These are phyloP conservation scores for Rana temporaria DNA, from an alignment of 2,113 vertebrate genomes.

Conservation along the genomic window DNA sequence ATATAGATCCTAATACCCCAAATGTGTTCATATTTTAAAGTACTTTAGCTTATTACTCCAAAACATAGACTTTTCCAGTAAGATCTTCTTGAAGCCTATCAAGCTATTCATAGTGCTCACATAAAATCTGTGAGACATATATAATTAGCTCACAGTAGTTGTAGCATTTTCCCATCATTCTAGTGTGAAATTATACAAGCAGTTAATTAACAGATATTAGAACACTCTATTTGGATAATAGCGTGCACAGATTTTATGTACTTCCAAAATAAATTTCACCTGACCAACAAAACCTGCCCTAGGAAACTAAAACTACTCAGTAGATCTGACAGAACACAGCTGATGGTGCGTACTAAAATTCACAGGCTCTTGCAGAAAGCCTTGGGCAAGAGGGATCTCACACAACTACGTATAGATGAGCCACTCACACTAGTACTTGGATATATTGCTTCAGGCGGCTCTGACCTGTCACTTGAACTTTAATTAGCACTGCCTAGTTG, in stretches of 20 bases:
- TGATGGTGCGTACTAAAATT: neutral
- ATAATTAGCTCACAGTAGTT: constrained; percentile 13
- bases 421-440: neutral
- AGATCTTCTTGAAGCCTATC: neutral
- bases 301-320: constrained; percentile 5
- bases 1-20: no score
- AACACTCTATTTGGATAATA: constrained; percentile 2
- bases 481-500: neutral
- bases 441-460: neutral
- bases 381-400: neutral
- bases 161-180: neutral
- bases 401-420: neutral
- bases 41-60: neutral
- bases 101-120: neutral
- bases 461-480: neutral
- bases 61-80: neutral
- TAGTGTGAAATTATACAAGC: constrained; percentile 28
- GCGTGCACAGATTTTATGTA: neutral
- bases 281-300: constrained; percentile 9
- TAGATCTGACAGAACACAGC: constrained; percentile 1
- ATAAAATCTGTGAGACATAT: constrained; percentile 18
- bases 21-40: no score
- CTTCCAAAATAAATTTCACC: neutral
- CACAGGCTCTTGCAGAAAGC: constrained; percentile 2
- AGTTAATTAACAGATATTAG: constrained; percentile 13